Percentiles rank a stretch among this genome's conserved stretches.
These are phyloP conservation scores for Euura saliciscinereae DNA, from an alignment of 1,140 invertebrate species.

Conservation along the genomic window DNA sequence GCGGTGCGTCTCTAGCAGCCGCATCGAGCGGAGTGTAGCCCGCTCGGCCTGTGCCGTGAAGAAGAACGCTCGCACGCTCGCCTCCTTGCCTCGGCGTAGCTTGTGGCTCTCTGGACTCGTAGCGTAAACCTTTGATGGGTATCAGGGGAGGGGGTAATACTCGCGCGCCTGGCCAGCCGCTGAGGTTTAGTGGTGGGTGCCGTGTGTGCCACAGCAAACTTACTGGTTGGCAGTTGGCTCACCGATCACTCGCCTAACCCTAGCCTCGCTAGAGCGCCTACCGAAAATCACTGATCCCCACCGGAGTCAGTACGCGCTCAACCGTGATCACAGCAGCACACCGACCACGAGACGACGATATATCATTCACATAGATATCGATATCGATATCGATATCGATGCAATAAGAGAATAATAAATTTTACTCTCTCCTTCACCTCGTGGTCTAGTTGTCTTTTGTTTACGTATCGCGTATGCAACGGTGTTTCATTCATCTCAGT, in stretches of 20 bases:
- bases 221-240: conserved; percentile 24
- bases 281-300: conserved; percentile 8
- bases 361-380: too few species aligned
- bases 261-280: conserved; percentile 11
- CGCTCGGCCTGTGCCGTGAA: too few species aligned
- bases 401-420: too few species aligned
- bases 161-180: conserved; percentile 1
- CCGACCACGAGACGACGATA: neutral
- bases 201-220: neutral
- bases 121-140: too few species aligned
- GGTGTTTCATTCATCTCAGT: too few species aligned
- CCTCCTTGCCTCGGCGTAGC: conserved; percentile 32
- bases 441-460: too few species aligned
- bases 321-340: conserved; percentile 22
- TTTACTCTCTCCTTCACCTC: too few species aligned
- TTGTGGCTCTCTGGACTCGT: neutral
- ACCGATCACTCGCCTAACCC: conserved; percentile 14
- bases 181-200: conserved; percentile 4
- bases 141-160: conserved; percentile 22
- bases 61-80: too few species aligned
- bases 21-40: conserved; percentile 10
- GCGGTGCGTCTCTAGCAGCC: conserved; percentile 17
- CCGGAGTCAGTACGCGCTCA: conserved; percentile 27
- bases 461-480: too few species aligned
- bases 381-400: too few species aligned